Evolutionary conservation across 2,797 vertebrate species (phyloP), one percentile per base, ranked within the genome.

Genomic region (Anguilla obscura): DNA sequence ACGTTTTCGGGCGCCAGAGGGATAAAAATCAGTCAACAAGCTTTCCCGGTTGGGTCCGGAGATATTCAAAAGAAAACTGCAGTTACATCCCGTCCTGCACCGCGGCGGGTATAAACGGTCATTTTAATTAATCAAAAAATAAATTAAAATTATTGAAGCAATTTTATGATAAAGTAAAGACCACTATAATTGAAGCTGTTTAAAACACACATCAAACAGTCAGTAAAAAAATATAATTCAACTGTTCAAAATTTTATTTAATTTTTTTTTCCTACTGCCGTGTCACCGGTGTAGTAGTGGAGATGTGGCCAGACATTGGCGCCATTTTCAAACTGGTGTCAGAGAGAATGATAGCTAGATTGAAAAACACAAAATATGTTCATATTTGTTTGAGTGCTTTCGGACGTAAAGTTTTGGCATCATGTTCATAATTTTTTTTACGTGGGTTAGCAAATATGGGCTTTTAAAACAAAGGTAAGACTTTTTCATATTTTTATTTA

Each of bases 291-390:
- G 92, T 79, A 93, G 91, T 91, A 92, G 89, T 93, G 92, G 89
- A 5, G 93, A 90, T 89, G 91, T 91, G 90, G 86, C 87, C 88
- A 82, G 86, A 80, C 90, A 84, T 95, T 95, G 96, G 96, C 96
- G 96, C 95, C 95, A 95, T 94, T 95, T 96, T 96, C 95, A 96
- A 96, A 96, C 92, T 88, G 90, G 93, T 90, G 94, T 90, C 92
- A 89, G 91, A 94, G 93, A 94, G 95, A 94, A 90, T 91, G 94
- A 93, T 91, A 94, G 93, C 91, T 92, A 91, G 92, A 91, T 92
- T 92, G 90, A 93, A 93, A 93, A 83, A 91, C 90, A 90, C 90
- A 90, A 92, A 87, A 89, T 86, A 90, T 85, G 91, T 88, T 92
- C 14, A 9, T 80, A 48, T 84, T 92, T 90, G 86, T 24, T 86